Base-by-base conservation (phyloP, 2,797 vertebrate genomes). In the Nannoperca australis region DNA sequence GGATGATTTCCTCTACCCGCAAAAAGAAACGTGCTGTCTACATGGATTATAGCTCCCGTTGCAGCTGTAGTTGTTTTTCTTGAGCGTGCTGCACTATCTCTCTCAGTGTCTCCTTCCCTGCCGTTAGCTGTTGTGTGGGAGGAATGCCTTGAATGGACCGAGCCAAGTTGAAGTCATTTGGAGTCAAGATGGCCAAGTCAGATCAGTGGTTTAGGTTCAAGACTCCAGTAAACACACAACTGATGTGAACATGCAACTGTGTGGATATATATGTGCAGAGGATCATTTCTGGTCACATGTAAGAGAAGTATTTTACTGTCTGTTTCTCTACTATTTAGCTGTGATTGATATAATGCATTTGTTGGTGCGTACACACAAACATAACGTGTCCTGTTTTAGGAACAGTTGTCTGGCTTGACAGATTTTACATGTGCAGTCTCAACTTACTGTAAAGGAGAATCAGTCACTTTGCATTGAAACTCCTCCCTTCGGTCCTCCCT, bases 131-230 rank as follows among this genome's bases (percentile, higher is more conserved):
- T 63, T 76, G 63, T 59, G 75, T 81, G 80, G 79, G 84, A 83
- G 77, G 61, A 63, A 81, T 74, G 65, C 61, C 61, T 53, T 79
- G 76, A 89, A 88, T 77, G 84, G 77, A 65, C 24, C 51, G 40
- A 69, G 77, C 85, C 82, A 72, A 83, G 79, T 79, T 81, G 84
- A 89, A 89, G 82, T 88, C 82, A 83, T 89, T 82, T 68, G 59
- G 67, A 86, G 62, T 34, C 63, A 68, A 81, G 74, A 84, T 65
- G 77, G 81, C 85, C 81, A 79, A 75, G 69, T 78, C 71, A 66
- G 76, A 89, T 81, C 84, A 84, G 83, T 84, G 77, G 54, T 65
- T 70, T 71, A 58, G 55, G 62, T 84, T 68, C 45, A 64, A n/a
- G 68, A 53, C 63, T 64, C 54, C 66, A 51, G 60, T 61, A 69